Evolutionary conservation across 1,140 invertebrate genomes (phyloP), one percentile per base, ranked within the genome.

Genomic region (Halotydeus destructor): DNA sequence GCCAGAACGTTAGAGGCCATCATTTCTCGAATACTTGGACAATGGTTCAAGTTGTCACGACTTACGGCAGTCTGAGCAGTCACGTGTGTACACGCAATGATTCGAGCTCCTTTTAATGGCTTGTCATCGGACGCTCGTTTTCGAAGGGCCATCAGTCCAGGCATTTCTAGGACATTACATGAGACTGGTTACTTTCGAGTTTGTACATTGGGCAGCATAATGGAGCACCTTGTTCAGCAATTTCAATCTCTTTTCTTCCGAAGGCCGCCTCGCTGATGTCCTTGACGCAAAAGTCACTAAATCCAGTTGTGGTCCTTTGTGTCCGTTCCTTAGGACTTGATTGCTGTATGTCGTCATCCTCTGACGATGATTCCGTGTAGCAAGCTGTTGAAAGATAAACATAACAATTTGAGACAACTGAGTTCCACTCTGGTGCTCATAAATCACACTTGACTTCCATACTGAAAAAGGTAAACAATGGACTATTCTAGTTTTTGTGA

Each of bases 21-120:
- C 12, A 12, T 60, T 93, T 86, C 39, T 93, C 83, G 28, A 94
- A 62, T 5, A 71, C 67, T 67, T 68, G 52, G 18, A 55, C 51
- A 42, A 43, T 49, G 35, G 31, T 47, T n/a, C 44, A 26, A 26
- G 18, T 16, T 32, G 21, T 37, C 6, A 16, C 38, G 24, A 64
- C 66, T 64, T 44, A 94, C 88, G 11, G 89, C 89, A 2, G 88
- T 96, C 63, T 96, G 89, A 38, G 88, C 88, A 61, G 91, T 96
- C 50, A 97, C 91, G 61, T 96, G 89, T 36, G 86, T 94, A 60
- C 89, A 97, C 11, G 85, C 86, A 31, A 94, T 83, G 46, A 97
- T 86, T 68, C 84, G 88, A 30, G 88, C 89, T 57, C 86, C 83
- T 60, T 81, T 83, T 43, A 97, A 59, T 0, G 89, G 86, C 61